A percentile compares a stretch with the other conserved stretches of the same genome.
Conservation (phyloP, 2,113 vertebrate species). For the Herpetotheres cachinnans region DNA sequence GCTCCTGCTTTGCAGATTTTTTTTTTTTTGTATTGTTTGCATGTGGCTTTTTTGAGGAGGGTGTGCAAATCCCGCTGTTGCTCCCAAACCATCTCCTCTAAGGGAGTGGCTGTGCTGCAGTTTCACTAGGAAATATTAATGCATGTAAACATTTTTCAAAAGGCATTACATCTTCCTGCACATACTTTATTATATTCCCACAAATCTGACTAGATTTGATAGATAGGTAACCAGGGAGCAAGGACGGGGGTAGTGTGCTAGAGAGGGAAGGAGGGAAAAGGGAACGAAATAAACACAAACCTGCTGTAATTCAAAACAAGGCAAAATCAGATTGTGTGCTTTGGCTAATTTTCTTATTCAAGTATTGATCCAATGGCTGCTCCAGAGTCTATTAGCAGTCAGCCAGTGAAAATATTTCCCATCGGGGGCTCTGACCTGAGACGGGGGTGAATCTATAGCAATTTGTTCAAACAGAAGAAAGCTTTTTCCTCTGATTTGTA, state of each 20-base stretch:
- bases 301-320: constrained; percentile 72
- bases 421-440: constrained; percentile 79
- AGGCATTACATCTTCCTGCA: constrained; percentile 58
- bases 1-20: neutral
- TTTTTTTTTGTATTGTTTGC: neutral
- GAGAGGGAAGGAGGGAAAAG: neutral
- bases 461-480: constrained; percentile 82
- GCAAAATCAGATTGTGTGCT: constrained; percentile 73
- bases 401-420: constrained; percentile 83
- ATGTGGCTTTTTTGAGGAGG: neutral
- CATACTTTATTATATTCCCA: constrained; percentile 60
- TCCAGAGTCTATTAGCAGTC: constrained; percentile 84
- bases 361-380: constrained; percentile 76
- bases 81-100: neutral
- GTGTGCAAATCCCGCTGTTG: neutral
- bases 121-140: constrained; percentile 62
- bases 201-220: constrained; percentile 67
- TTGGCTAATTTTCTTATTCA: constrained; percentile 79
- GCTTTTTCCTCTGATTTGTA: constrained; percentile 79
- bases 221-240: constrained; percentile 50
- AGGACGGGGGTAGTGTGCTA: neutral
- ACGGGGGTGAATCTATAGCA: constrained; percentile 80
- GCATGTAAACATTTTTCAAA: constrained; percentile 63
- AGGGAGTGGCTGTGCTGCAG: constrained; percentile 13
- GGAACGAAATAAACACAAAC: constrained; percentile 20